These are phyloP conservation scores for Phytoseiulus persimilis DNA, from an alignment of 2,888 invertebrate species.

Conservation along the genomic window DNA sequence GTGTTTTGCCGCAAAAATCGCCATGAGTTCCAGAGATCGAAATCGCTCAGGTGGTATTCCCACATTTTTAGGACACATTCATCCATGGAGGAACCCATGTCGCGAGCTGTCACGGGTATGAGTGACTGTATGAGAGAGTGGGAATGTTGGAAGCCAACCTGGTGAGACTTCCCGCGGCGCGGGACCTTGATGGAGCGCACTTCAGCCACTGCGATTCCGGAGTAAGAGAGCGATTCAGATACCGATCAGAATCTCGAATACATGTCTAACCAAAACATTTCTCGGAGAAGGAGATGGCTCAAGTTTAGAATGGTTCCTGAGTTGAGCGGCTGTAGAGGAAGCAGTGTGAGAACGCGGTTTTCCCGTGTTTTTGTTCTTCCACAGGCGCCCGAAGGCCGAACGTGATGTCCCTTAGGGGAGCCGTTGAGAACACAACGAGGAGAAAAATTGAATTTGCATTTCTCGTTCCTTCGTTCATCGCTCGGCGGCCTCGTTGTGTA, in stretches of 20 bases:
- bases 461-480: neutral
- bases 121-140: no score
- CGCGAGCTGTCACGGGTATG: no score
- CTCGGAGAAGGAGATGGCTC: neutral
- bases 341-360: neutral
- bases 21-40: no score
- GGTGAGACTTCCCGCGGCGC: no score
- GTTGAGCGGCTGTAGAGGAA: neutral
- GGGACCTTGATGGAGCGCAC: no score
- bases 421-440: neutral
- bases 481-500: neutral
- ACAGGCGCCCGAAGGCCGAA: neutral
- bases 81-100: no score
- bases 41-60: no score
- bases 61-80: no score
- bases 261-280: neutral
- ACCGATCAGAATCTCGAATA: neutral
- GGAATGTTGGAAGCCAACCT: no score
- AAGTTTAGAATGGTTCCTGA: neutral
- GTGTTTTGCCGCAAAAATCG: no score
- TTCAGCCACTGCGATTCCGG: neutral
- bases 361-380: neutral
- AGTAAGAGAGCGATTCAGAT: neutral
- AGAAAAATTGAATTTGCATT: constrained; percentile 5
- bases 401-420: neutral